Evolutionary conservation across 2,888 invertebrate genomes (phyloP).

Genomic region (Barypeithes pellucidus): DNA sequence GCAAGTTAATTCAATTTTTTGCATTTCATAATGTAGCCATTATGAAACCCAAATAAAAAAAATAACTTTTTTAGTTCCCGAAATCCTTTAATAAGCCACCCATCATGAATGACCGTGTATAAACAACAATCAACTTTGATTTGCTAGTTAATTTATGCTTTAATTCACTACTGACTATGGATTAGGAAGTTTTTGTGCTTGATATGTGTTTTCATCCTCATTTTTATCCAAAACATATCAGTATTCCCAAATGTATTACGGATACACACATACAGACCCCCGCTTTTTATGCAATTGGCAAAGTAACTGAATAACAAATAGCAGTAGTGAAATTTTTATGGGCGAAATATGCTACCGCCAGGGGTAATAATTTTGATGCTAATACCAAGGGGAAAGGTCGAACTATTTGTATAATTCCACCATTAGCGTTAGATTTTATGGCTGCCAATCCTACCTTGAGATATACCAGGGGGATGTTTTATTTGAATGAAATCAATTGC

Average conservation of each 20-base stretch:
- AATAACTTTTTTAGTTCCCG: too few relatives aligned
- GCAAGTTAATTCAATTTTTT: too few relatives aligned
- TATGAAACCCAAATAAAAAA: too few relatives aligned
- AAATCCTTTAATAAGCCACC: too few relatives aligned
- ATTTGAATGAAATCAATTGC: constrained; percentile 50
- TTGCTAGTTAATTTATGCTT: not conserved
- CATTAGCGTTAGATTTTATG: constrained; percentile 53
- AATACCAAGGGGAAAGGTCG: constrained; percentile 51
- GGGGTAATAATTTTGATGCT: constrained; percentile 51
- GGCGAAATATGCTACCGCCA: constrained; percentile 44
- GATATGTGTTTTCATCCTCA: not conserved
- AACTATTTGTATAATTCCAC: constrained; percentile 53
- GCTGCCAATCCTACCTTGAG: constrained; percentile 50
- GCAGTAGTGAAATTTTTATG: constrained; percentile 43
- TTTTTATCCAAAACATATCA: constrained; percentile 10
- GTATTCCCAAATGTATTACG: constrained; percentile 22
- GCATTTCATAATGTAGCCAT: too few relatives aligned
- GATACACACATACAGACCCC: not conserved
- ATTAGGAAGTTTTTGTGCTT: not conserved
- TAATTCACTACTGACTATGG: not conserved
- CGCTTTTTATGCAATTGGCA: constrained; percentile 26
- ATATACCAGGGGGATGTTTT: constrained; percentile 49
- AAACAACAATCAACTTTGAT: too few relatives aligned
- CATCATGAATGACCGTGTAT: too few relatives aligned
- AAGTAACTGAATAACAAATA: constrained; percentile 39